These are phyloP conservation scores for Microchirus variegatus DNA, from an alignment of 2,797 vertebrate genomes.

Conservation along the genomic window DNA sequence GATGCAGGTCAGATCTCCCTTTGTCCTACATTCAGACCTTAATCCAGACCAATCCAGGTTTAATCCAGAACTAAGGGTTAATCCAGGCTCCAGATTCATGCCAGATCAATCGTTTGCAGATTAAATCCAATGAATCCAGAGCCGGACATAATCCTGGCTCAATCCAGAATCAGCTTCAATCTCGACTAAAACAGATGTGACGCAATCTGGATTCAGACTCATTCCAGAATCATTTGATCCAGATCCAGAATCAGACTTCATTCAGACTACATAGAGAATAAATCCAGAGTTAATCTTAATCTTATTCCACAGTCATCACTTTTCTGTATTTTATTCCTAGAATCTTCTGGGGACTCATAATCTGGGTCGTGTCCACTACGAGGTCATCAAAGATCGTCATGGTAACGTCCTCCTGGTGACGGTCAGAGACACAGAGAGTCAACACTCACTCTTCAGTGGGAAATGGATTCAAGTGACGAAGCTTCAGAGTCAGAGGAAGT, in stretches of 20 bases:
- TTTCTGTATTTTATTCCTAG: conserved; percentile 62
- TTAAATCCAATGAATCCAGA: too few relatives aligned
- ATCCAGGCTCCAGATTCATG: too few relatives aligned
- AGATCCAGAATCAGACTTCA: too few relatives aligned
- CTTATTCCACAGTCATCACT: background rate
- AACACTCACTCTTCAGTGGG: conserved; percentile 91
- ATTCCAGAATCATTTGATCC: too few relatives aligned
- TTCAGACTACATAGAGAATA: background rate
- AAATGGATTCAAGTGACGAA: conserved; percentile 97
- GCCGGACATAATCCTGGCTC: too few relatives aligned
- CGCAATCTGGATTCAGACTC: too few relatives aligned
- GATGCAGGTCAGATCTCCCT: conserved; percentile 85
- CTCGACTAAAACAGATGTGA: too few relatives aligned
- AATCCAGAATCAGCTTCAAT: too few relatives aligned
- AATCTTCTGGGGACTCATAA: conserved; percentile 96
- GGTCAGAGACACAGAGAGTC: conserved; percentile 90
- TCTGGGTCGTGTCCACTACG: conserved; percentile 93
- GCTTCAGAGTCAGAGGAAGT: conserved; percentile 97
- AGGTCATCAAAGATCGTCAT: conserved; percentile 96
- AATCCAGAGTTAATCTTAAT: too few relatives aligned
- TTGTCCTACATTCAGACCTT: conserved; percentile 52
- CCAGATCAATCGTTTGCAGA: too few relatives aligned
- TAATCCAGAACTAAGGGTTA: background rate
- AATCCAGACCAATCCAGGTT: background rate
- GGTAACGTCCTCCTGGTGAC: conserved; percentile 95